These are phyloP conservation scores for Protonemura montana DNA, from an alignment of 2,888 invertebrate genomes.

Conservation along the genomic window DNA sequence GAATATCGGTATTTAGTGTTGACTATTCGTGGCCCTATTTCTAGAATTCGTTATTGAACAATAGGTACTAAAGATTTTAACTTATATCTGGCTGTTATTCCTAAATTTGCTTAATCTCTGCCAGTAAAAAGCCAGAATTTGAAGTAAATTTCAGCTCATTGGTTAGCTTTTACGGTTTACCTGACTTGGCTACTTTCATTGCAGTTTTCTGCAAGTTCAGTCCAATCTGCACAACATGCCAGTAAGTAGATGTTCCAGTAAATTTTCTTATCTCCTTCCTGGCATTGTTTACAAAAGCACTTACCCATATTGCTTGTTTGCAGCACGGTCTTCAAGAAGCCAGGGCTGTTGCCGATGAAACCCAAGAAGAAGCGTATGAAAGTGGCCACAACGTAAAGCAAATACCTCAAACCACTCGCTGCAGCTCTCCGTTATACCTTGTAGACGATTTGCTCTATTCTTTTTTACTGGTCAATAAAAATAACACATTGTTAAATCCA, in stretches of 20 bases:
- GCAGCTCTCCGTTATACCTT: background rate
- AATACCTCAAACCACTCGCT: background rate
- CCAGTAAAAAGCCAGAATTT: too few species aligned
- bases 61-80: too few species aligned
- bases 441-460: background rate
- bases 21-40: too few species aligned
- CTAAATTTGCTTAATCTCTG: too few species aligned
- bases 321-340: constrained; percentile 90
- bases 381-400: constrained; percentile 46
- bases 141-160: too few species aligned
- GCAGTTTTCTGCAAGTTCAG: constrained; percentile 96
- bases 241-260: constrained; percentile 71
- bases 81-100: too few species aligned
- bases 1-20: too few species aligned
- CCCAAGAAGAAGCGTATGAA: constrained; percentile 84
- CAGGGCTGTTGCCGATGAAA: constrained; percentile 79
- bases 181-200: constrained; percentile 57
- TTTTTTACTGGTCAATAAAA: background rate
- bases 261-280: background rate
- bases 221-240: constrained; percentile 97
- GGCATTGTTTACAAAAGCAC: background rate
- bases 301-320: constrained; percentile 58
- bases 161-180: too few species aligned
- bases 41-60: too few species aligned
- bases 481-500: background rate